Evolutionary conservation across 2,113 vertebrate genomes (phyloP).

Genomic region (Aptenodytes patagonicus): DNA sequence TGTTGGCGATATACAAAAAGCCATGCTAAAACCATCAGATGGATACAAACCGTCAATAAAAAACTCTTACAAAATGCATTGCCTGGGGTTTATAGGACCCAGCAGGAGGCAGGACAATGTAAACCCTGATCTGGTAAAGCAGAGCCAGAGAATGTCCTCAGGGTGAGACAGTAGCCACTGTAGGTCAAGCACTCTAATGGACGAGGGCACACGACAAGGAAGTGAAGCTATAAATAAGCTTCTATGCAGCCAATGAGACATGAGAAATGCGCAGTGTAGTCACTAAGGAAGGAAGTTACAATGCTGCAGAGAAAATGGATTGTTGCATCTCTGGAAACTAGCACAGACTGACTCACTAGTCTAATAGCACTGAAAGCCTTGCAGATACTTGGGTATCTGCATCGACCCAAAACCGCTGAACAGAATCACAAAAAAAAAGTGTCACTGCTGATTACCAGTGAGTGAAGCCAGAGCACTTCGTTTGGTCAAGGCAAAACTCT

Average conservation of each 20-base stretch:
- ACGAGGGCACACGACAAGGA: not conserved
- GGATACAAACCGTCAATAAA: not conserved
- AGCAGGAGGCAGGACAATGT: not conserved
- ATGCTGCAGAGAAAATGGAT: slow-evolving; percentile 5
- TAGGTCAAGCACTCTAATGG: slow-evolving; percentile 4
- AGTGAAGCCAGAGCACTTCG: not conserved
- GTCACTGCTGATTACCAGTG: not conserved
- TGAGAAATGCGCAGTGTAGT: not conserved
- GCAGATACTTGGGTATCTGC: not conserved
- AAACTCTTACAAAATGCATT: not conserved
- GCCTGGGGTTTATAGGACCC: not conserved
- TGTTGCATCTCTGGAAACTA: not conserved
- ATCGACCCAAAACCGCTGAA: not conserved
- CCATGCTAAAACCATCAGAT: not conserved
- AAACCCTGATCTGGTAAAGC: not conserved
- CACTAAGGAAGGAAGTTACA: slow-evolving; percentile 41
- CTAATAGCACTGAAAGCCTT: not conserved
- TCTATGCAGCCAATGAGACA: not conserved
- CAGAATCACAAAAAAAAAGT: not conserved
- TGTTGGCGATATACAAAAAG: not conserved
- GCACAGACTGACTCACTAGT: not conserved
- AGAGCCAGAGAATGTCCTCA: not conserved
- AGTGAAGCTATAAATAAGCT: slow-evolving; percentile 28
- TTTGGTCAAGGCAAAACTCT: not conserved
- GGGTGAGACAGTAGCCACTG: not conserved